Base-by-base conservation (phyloP, 2,797 vertebrate species). In the Aldrovandia affinis region DNA sequence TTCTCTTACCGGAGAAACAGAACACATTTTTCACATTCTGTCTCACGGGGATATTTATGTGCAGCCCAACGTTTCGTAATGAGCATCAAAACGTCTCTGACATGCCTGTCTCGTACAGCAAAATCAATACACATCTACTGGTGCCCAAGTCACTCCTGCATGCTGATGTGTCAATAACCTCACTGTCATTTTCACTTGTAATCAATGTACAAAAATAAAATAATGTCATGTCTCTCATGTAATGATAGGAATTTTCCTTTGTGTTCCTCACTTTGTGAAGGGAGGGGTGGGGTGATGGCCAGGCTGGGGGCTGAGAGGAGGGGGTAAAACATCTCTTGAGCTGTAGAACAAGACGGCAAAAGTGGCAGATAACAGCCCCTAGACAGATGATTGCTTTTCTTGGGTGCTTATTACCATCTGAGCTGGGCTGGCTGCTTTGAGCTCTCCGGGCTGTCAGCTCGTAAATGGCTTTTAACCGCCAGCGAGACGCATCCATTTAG, bases 381-480 rank as follows among this genome's bases (percentile, higher is more conserved):
- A 54, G 22, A 30, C 9, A n/a, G 44, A 39, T 81, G 39, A 68
- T 87, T 90, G 22, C 86, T 89, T 52, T 82, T 87, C 79, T 57
- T 65, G 55, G 86, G 57, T 85, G 83, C 47, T 73, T 36, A 73
- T 84, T 85, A 73, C 47, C 28, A 61, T 81, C 25, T 30, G 59
- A 68, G 61, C 61, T 12, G 61, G 42, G 33, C 81, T 65, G 10
- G 70, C 20, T 20, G 12, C 39, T n/a, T 47, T 65, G 10, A 20
- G 57, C 81, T 81, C 81, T 25, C 39, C 20, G 61, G 30, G 12
- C 54, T 9, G 54, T 61, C 33, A n/a, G 33, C 33, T 8, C 80
- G 14, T 42, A 42, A 59, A 63, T 33, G 80, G 18, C 57, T 81
- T 28, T 81, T 44, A 61, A 61, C 80, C 80, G 12, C 54, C 14